phyloP scores from a whole-genome alignment of 2,797 vertebrate species.

The Myioborus melanocephalus region DNA sequence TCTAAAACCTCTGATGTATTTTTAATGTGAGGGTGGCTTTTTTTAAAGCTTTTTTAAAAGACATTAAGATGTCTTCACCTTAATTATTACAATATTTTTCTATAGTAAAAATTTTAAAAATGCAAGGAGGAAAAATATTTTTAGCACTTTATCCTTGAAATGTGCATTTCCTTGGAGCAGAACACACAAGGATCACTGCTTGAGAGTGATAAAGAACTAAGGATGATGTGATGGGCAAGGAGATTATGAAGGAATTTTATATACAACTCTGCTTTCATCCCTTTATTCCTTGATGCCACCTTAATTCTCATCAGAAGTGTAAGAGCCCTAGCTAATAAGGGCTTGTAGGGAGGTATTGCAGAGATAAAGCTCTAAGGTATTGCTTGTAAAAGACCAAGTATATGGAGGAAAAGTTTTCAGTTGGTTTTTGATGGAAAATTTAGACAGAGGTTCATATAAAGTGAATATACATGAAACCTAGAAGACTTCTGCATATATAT shows the following conservation, averaged over 20 bases:
- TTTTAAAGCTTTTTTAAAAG: fast-evolving
- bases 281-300: not conserved
- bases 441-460: not conserved
- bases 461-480: not conserved
- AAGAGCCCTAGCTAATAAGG: not conserved
- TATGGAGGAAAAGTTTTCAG: not conserved
- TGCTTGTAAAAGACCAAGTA: not conserved
- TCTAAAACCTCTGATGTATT: not conserved
- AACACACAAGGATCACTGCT: not conserved
- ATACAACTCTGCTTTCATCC: not conserved
- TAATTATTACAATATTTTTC: not conserved
- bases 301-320: not conserved
- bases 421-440: not conserved
- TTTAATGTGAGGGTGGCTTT: fast-evolving
- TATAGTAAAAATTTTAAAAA: not conserved
- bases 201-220: not conserved
- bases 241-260: not conserved
- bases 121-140: not conserved
- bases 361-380: not conserved
- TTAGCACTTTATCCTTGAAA: not conserved
- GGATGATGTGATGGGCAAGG: not conserved
- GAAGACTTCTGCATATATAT: not conserved
- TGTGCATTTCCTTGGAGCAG: not conserved
- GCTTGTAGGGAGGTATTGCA: not conserved
- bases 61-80: not conserved